Percentiles rank a stretch among this genome's conserved stretches.
These are phyloP conservation scores for Dinomys branickii DNA, from an alignment of 2,113 vertebrate genomes.

Conservation along the genomic window DNA sequence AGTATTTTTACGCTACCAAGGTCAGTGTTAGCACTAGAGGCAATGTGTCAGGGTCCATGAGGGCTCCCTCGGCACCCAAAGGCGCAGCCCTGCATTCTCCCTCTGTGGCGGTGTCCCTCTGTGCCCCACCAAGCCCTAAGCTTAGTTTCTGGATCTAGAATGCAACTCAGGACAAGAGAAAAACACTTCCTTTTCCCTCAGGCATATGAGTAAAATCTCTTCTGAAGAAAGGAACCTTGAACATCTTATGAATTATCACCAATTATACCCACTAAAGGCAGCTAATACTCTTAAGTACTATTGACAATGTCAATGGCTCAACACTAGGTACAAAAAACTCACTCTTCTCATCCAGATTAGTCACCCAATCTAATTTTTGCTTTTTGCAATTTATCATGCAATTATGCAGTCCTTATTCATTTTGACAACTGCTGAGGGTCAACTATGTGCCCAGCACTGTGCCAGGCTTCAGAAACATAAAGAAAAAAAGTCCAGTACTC, in stretches of 20 bases:
- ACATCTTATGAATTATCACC: background rate
- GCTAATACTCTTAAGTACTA: background rate
- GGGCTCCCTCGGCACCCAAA: background rate
- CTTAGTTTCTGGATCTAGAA: background rate
- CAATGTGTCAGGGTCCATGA: background rate
- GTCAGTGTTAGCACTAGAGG: background rate
- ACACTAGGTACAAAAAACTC: background rate
- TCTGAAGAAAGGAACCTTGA: background rate
- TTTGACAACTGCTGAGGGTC: background rate
- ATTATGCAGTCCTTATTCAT: background rate
- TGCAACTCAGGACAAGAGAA: background rate
- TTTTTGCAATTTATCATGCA: background rate
- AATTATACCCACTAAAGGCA: constrained; percentile 15
- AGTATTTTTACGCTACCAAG: constrained; percentile 34
- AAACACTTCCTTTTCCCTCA: background rate
- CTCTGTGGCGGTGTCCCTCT: background rate
- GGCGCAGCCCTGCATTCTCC: background rate
- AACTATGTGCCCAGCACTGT: background rate
- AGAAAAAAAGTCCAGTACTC: background rate
- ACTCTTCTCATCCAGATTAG: background rate
- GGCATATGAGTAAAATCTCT: background rate
- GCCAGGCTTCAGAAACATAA: background rate
- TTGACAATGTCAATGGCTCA: background rate
- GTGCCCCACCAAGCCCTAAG: background rate
- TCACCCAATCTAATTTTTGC: background rate